Evolutionary conservation across 2,797 vertebrate species (phyloP).

Genomic region (Cuniculus paca): DNA sequence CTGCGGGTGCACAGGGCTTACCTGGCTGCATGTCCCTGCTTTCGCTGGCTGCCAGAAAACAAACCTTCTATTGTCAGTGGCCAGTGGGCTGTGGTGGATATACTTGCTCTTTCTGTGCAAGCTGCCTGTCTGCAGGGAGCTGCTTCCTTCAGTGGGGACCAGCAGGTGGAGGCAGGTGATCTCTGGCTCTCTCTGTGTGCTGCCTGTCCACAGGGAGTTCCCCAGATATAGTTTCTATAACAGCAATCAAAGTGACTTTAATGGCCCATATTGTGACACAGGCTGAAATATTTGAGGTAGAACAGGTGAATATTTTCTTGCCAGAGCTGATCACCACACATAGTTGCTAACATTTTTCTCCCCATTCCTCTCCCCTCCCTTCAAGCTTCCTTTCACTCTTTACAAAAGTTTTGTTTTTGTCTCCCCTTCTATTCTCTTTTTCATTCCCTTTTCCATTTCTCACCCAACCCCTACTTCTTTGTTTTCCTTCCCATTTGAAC

Average conservation of each 20-base stretch:
- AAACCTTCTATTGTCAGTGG: too few relatives aligned
- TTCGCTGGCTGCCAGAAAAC: too few relatives aligned
- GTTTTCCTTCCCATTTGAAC: not conserved
- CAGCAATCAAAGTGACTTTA: not conserved
- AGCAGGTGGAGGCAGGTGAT: too few relatives aligned
- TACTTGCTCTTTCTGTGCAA: too few relatives aligned
- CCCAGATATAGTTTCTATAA: not conserved
- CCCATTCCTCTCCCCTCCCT: not conserved
- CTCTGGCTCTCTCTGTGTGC: too few relatives aligned
- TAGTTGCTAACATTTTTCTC: not conserved
- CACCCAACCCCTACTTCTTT: not conserved
- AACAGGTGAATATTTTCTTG: not conserved
- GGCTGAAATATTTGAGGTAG: not conserved
- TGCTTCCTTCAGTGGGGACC: too few relatives aligned
- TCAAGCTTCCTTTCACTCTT: not conserved
- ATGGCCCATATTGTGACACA: not conserved
- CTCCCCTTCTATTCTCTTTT: not conserved
- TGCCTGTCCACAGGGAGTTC: too few relatives aligned
- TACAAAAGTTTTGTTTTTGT: not conserved
- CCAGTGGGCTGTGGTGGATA: too few relatives aligned
- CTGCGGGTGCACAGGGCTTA: too few relatives aligned
- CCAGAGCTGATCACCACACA: not conserved
- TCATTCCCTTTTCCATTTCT: not conserved
- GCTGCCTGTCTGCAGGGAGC: too few relatives aligned
- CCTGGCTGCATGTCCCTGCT: too few relatives aligned